These are phyloP conservation scores for Eulemur mongoz DNA, from an alignment of 2,797 vertebrate genomes.

Conservation along the genomic window DNA sequence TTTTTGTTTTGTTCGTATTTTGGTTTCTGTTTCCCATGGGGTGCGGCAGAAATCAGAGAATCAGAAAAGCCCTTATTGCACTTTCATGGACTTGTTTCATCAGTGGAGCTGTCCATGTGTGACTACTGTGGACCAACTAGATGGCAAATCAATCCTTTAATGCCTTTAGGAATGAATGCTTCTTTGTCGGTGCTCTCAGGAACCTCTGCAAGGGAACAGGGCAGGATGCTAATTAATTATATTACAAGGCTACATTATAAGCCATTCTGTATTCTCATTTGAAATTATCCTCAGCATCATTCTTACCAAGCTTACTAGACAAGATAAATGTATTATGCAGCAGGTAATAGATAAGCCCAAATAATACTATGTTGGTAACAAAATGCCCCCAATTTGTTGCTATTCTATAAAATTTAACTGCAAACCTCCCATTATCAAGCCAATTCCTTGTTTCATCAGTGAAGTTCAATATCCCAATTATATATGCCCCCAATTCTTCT, in stretches of 20 bases:
- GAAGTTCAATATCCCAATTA: not conserved
- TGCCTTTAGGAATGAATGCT: not conserved
- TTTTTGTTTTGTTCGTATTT: conserved; percentile 5
- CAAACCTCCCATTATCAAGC: not conserved
- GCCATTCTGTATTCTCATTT: conserved; percentile 14
- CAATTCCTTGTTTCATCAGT: conserved; percentile 10
- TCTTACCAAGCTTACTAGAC: not conserved
- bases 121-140: not conserved
- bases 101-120: not conserved
- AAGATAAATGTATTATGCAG: not conserved
- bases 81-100: not conserved
- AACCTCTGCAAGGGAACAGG: not conserved
- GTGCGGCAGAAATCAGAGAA: conserved; percentile 22
- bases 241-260: not conserved
- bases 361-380: not conserved
- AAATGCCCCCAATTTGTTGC: conserved; percentile 22
- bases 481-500: not conserved
- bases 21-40: not conserved
- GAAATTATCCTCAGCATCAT: not conserved
- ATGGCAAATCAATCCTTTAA: not conserved
- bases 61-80: not conserved
- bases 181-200: not conserved
- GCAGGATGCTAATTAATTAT: not conserved
- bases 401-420: not conserved
- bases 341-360: not conserved